Conservation (phyloP, 2,113 vertebrate species). For the Peromyscus maniculatus region DNA sequence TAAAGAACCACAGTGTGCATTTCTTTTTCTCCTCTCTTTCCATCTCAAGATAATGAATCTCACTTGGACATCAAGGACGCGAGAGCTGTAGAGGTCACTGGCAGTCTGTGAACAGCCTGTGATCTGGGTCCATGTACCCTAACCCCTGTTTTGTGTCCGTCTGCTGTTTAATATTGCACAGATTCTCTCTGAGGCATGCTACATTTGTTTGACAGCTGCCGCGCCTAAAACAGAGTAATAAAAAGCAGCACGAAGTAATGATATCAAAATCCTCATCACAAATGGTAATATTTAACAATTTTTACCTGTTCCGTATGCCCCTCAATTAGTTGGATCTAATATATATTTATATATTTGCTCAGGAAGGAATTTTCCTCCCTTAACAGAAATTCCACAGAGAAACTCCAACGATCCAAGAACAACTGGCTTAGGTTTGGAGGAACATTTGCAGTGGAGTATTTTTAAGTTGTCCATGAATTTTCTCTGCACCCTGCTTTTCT, state of each 20-base stretch:
- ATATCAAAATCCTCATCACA: not conserved
- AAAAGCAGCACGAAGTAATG: not conserved
- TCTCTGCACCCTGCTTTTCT: not conserved
- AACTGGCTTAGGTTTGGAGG: slow-evolving; percentile 46
- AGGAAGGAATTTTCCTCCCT: not conserved
- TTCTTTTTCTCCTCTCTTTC: not conserved
- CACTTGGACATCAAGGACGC: not conserved
- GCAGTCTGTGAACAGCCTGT: not conserved
- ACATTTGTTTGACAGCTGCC: not conserved
- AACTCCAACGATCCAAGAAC: not conserved
- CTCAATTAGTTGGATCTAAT: slow-evolving; percentile 33
- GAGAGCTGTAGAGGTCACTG: not conserved
- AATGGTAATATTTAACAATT: slow-evolving; percentile 24
- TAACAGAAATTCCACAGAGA: not conserved
- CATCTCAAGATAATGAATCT: slow-evolving; percentile 7
- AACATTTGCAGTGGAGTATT: slow-evolving; percentile 28
- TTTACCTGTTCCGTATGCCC: not conserved
- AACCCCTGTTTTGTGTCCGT: too few species aligned
- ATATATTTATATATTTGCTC: not conserved
- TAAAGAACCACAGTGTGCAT: not conserved
- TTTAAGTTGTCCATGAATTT: slow-evolving; percentile 58
- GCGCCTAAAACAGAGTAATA: not conserved
- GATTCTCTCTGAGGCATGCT: not conserved
- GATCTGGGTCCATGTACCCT: not conserved
- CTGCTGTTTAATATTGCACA: not conserved